Conservation (phyloP, 2,797 vertebrate species). For the Nyctibius grandis region DNA sequence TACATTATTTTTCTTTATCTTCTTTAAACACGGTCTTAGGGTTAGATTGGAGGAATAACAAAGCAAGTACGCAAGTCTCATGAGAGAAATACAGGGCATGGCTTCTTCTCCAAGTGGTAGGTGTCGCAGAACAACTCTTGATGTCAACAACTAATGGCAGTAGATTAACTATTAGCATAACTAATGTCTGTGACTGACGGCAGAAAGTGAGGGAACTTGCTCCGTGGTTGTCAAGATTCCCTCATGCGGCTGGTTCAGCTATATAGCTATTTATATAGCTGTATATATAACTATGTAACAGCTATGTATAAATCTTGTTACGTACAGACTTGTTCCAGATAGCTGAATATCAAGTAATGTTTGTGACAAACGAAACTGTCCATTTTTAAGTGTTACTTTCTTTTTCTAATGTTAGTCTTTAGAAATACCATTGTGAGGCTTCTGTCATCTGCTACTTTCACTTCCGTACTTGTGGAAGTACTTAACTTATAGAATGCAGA, state of each 20-base stretch:
- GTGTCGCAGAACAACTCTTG: background rate
- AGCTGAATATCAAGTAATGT: background rate
- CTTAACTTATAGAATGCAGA: background rate
- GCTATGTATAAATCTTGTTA: background rate
- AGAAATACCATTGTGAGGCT: background rate
- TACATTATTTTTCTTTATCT: background rate
- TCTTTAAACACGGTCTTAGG: background rate
- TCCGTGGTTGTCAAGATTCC: background rate
- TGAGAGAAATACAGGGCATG: background rate
- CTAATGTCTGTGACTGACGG: background rate
- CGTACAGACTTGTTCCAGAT: background rate
- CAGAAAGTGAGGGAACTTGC: background rate
- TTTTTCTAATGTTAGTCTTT: background rate
- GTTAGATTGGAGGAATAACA: background rate
- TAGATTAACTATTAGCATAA: background rate
- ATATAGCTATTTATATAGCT: background rate
- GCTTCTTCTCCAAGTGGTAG: background rate
- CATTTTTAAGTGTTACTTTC: background rate
- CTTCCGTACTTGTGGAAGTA: background rate
- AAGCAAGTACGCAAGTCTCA: background rate
- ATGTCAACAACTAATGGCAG: background rate
- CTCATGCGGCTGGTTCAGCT: background rate
- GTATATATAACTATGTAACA: background rate
- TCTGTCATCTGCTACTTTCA: conserved; percentile 30
- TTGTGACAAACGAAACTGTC: background rate